Percentiles rank a stretch among this genome's conserved stretches.
These are phyloP conservation scores for Sciurus vulgaris DNA, from an alignment of 2,797 vertebrate species.

Conservation along the genomic window DNA sequence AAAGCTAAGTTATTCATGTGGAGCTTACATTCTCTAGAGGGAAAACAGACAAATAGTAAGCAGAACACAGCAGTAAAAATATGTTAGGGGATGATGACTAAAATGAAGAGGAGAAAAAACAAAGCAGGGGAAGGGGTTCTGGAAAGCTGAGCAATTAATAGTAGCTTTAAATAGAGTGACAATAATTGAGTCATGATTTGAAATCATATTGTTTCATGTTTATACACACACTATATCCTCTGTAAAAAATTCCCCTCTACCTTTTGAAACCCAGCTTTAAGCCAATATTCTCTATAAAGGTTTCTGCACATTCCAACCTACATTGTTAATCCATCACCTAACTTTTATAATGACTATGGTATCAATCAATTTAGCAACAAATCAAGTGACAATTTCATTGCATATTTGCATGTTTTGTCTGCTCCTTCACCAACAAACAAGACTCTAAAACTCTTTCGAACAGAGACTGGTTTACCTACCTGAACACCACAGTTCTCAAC, in stretches of 20 bases:
- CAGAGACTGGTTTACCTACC: background rate
- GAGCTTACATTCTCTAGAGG: background rate
- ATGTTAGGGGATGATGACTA: background rate
- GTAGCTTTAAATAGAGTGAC: background rate
- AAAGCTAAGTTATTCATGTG: background rate
- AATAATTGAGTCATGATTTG: background rate
- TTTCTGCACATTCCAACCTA: slow-evolving; percentile 22
- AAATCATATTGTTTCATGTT: background rate
- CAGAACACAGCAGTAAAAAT: background rate
- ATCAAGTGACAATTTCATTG: background rate
- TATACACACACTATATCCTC: background rate
- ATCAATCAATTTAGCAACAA: slow-evolving; percentile 28
- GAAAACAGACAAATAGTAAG: background rate
- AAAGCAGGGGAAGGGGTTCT: background rate
- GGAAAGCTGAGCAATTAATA: background rate
- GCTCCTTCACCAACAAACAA: background rate
- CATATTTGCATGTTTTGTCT: background rate
- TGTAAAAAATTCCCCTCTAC: background rate
- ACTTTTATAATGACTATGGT: background rate
- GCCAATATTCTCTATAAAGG: background rate
- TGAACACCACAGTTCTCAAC: background rate
- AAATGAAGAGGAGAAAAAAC: background rate
- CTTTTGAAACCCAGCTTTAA: background rate
- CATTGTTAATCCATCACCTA: background rate
- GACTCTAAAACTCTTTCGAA: background rate